Conservation (phyloP, 2,797 vertebrate genomes). For the Anas flavirostris region DNA sequence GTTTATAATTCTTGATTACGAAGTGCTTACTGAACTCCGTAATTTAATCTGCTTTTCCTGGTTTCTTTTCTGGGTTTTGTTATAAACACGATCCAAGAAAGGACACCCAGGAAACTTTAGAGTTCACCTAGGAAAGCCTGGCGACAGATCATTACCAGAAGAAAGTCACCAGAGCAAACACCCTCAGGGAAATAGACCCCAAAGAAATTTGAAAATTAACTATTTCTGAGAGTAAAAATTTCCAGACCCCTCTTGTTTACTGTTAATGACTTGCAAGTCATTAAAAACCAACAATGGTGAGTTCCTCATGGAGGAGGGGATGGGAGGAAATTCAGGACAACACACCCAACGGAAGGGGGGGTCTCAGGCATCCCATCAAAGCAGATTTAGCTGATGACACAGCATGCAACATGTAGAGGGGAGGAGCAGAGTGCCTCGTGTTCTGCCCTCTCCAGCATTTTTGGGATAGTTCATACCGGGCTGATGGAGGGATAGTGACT, state of each 20-base stretch:
- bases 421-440: rapidly evolving
- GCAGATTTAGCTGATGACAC: rapidly evolving
- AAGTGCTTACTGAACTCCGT: background rate
- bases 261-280: background rate
- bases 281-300: background rate
- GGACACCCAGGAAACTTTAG: background rate
- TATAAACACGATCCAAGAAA: background rate
- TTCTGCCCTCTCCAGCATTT: background rate
- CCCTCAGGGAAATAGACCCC: background rate
- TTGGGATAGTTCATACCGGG: background rate
- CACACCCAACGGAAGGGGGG: background rate
- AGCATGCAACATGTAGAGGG: rapidly evolving
- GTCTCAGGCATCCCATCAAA: background rate
- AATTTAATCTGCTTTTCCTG: background rate
- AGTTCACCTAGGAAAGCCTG: background rate
- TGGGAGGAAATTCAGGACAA: background rate
- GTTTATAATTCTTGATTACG: background rate
- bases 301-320: background rate
- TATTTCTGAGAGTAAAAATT: background rate
- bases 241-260: background rate
- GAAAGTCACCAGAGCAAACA: background rate
- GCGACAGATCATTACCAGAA: rapidly evolving
- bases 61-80: background rate
- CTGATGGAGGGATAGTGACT: background rate
- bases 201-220: background rate